Evolutionary conservation across 2,113 vertebrate genomes (phyloP).

Genomic region (Chaenogobius annularis): DNA sequence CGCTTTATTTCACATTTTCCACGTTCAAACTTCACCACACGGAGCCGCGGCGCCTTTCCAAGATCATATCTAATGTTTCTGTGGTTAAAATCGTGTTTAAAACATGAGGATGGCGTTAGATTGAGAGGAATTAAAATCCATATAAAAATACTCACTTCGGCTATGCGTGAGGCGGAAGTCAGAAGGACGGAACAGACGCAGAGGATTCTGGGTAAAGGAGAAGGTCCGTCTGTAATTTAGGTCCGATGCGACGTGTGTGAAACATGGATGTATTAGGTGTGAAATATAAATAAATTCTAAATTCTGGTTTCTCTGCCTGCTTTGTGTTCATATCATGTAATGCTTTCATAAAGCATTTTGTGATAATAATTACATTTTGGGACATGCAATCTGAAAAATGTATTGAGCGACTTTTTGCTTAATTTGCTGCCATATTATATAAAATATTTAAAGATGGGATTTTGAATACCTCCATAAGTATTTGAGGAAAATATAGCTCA

Average conservation of each 20-base stretch:
- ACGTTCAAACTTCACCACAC: not conserved
- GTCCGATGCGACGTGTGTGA: not conserved
- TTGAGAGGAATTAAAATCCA: conserved; percentile 17
- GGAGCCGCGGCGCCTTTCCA: fast-evolving
- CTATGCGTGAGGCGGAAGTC: conserved; percentile 65
- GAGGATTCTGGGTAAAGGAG: conserved; percentile 65
- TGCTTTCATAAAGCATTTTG: too few species aligned
- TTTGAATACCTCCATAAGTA: too few species aligned
- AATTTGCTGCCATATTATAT: too few species aligned
- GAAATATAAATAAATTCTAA: too few species aligned
- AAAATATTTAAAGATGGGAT: too few species aligned
- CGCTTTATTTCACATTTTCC: not conserved
- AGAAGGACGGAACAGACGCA: conserved; percentile 57
- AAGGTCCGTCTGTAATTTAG: conserved; percentile 17
- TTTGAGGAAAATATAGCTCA: too few species aligned
- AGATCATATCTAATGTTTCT: fast-evolving
- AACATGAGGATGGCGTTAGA: conserved; percentile 53
- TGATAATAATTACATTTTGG: too few species aligned
- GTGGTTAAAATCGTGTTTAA: fast-evolving
- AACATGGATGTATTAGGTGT: too few species aligned
- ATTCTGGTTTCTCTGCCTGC: too few species aligned
- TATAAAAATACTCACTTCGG: conserved; percentile 51
- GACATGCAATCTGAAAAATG: too few species aligned
- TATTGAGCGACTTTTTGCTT: too few species aligned
- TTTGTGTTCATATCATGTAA: too few species aligned